Evolutionary conservation across 2,113 vertebrate species (phyloP), one percentile per base, ranked within the genome.

Genomic region (Procavia capensis): DNA sequence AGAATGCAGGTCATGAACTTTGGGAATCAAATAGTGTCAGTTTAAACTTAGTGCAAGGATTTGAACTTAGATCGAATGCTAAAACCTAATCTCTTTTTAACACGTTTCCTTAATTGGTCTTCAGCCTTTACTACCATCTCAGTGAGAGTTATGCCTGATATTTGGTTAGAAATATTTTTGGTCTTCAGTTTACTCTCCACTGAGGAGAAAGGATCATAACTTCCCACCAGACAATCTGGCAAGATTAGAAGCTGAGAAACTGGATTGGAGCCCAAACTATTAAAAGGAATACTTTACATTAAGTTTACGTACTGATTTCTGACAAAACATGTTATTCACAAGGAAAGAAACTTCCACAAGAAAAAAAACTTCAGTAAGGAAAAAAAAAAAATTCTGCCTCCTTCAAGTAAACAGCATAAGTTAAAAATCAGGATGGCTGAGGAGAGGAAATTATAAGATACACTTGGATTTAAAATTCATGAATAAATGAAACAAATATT

Each of bases 401-500:
- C 22, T 93, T 95, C 70, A 95, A 83, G 81, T 54, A 93, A 83
- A 59, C 17, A 80, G 43, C 31, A 11, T 87, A 96, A 7, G 20
- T 78, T 91, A 72, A 87, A 96, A 72, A 43, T 66, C 41, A 90
- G 54, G 10, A 36, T 59, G 39, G 19, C 22, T 47, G 68, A 85
- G 79, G 45, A 85, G 70, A 39, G 31, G 34, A 74, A 88, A 91
- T 88, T 43, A 76, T 27, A 79, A 39, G 4, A 79, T 66, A 36
- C 41, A 41, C 79, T 79, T 94, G 50, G 83, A 86, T 93, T 94
- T 90, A 47, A 85, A 94, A 93, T 72, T 89, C 36, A 72, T 83
- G 41, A 91, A 41, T 89, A 95, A 91, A 16, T 83, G 89, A 96
- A 89, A 75, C 74, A 82, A 81, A 87, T 72, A 93, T 91, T 85